phyloP scores from a whole-genome alignment of 2,113 vertebrate species.

The Petroica traversi region DNA sequence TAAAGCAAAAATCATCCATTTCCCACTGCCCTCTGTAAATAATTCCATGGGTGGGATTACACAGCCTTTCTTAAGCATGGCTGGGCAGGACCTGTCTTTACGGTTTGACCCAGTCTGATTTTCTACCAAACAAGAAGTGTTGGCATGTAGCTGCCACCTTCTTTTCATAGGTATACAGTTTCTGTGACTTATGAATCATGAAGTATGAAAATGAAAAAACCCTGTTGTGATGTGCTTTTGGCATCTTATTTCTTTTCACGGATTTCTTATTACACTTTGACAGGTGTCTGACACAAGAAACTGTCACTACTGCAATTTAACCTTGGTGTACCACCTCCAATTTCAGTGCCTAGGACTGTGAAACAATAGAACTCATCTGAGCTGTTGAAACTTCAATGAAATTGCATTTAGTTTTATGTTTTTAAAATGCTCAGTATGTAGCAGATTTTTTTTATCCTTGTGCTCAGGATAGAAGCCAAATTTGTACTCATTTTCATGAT shows the following conservation, averaged over 20 bases:
- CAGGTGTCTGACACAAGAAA: slow-evolving; percentile 59
- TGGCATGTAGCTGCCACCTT: background rate
- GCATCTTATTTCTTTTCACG: slow-evolving; percentile 49
- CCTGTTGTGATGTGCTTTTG: slow-evolving; percentile 34
- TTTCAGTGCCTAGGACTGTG: slow-evolving; percentile 34
- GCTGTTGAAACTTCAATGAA: background rate
- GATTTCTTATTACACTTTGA: slow-evolving; percentile 66
- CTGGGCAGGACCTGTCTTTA: background rate
- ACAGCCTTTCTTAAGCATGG: background rate
- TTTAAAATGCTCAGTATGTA: background rate
- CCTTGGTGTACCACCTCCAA: slow-evolving; percentile 61
- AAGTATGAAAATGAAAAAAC: slow-evolving; percentile 44
- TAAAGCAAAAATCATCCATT: background rate
- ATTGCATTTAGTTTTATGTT: slow-evolving; percentile 33
- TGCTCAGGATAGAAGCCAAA: background rate
- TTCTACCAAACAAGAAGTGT: background rate
- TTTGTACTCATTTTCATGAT: background rate
- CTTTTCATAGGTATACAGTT: background rate
- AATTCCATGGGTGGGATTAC: background rate
- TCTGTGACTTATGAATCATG: slow-evolving; percentile 13
- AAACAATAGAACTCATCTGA: slow-evolving; percentile 46
- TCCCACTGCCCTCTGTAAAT: background rate
- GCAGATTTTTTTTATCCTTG: background rate
- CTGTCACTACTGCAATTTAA: slow-evolving; percentile 58
- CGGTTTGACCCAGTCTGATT: background rate